These are phyloP conservation scores for Hippocampus zosterae DNA, from an alignment of 2,113 vertebrate species.

Conservation along the genomic window DNA sequence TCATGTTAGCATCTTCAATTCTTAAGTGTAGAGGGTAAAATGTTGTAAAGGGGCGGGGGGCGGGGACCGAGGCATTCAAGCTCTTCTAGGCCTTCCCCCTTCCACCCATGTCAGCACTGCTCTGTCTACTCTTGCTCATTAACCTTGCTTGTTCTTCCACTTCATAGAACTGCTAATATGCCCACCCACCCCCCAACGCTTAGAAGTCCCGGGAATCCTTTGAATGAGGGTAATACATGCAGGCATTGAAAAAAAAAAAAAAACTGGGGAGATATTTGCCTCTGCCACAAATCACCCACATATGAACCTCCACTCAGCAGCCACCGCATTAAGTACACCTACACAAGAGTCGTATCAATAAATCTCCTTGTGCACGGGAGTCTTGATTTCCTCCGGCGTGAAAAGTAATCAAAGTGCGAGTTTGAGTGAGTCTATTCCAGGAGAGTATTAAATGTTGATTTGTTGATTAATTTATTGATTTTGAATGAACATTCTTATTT, in stretches of 20 bases:
- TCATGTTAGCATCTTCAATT: conserved; percentile 9
- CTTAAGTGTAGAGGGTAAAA: neutral
- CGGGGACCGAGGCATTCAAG: conserved; percentile 49
- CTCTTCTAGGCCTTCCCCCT: conserved; percentile 51
- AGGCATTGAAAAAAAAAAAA: conserved; percentile 34
- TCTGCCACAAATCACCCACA: conserved; percentile 19
- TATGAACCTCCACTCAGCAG: neutral
- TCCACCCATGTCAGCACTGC: conserved; percentile 65
- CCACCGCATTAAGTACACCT: neutral
- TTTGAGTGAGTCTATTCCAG: neutral
- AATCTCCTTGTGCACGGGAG: neutral
- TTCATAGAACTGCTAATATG: conserved; percentile 68
- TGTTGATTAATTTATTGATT: neutral
- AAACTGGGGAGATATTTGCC: conserved; percentile 30
- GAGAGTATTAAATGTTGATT: too few relatives aligned
- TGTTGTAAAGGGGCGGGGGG: neutral
- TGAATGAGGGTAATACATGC: conserved; percentile 50
- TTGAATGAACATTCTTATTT: neutral
- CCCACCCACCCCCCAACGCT: conserved; percentile 34
- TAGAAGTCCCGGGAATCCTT: conserved; percentile 50
- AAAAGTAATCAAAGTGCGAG: neutral
- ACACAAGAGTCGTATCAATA: neutral
- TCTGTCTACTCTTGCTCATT: conserved; percentile 73
- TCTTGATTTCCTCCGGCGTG: neutral
- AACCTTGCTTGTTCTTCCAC: conserved; percentile 76